phyloP scores from a whole-genome alignment of 2,113 vertebrate genomes.

The Lycaon pictus region DNA sequence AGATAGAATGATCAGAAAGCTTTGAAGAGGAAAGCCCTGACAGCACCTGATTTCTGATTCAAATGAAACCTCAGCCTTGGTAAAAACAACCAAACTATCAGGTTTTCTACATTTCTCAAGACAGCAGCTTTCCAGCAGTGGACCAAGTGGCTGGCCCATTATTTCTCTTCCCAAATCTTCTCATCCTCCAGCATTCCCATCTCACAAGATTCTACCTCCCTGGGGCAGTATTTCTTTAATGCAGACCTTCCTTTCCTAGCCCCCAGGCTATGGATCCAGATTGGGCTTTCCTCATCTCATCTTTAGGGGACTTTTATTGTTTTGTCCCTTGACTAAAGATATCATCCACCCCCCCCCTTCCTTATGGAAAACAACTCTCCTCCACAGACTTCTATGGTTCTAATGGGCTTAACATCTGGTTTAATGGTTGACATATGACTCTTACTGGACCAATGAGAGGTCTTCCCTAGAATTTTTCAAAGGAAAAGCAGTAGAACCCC shows the following conservation, averaged over 20 bases:
- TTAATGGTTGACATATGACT: neutral
- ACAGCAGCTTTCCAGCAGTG: neutral
- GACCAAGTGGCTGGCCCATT: neutral
- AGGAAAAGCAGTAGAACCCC: neutral
- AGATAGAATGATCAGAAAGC: neutral
- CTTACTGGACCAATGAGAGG: neutral
- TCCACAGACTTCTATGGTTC: neutral
- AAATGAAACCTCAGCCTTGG: neutral
- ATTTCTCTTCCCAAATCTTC: neutral
- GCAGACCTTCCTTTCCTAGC: neutral
- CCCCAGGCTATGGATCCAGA: neutral
- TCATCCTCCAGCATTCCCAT: neutral
- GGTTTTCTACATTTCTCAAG: constrained; percentile 1
- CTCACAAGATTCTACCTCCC: neutral
- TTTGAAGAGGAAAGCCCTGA: neutral
- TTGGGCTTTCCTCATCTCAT: neutral
- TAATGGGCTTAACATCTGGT: neutral
- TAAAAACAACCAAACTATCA: constrained; percentile 10
- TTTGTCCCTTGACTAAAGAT: neutral
- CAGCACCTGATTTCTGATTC: neutral
- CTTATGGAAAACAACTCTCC: neutral
- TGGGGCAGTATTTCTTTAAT: constrained; percentile 8
- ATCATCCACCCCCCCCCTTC: neutral
- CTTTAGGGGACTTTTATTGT: neutral
- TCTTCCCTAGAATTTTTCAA: neutral